phyloP scores from a whole-genome alignment of 2,888 invertebrate species.

The Diarsia brunnea region DNA sequence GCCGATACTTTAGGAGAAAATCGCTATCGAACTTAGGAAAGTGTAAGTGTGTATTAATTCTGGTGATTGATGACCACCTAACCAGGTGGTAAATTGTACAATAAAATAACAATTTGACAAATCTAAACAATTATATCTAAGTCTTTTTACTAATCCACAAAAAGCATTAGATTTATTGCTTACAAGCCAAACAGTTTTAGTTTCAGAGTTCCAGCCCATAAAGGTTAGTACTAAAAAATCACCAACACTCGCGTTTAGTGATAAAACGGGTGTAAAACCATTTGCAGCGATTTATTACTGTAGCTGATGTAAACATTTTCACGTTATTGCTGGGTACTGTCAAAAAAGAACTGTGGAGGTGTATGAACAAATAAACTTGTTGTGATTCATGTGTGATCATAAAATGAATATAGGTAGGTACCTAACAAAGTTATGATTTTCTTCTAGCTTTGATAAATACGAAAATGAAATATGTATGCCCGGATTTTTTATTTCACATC shows the following conservation, averaged over 20 bases:
- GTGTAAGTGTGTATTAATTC: too few relatives aligned
- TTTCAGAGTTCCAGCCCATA: conserved; percentile 43
- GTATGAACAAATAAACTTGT: conserved; percentile 6
- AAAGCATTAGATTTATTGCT: conserved; percentile 51
- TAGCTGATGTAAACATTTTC: conserved; percentile 54
- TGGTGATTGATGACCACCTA: too few relatives aligned
- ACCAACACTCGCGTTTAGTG: conserved; percentile 46
- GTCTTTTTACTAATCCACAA: conserved; percentile 23
- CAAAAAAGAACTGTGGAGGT: conserved; percentile 2
- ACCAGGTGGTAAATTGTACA: not conserved
- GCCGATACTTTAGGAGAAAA: too few relatives aligned
- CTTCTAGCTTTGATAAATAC: not conserved
- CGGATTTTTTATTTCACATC: not conserved
- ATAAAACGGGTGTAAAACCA: conserved; percentile 57
- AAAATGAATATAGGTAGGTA: not conserved
- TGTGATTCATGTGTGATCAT: not conserved
- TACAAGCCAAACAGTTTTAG: conserved; percentile 30
- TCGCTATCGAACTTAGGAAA: too few relatives aligned
- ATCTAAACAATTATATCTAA: conserved; percentile 4
- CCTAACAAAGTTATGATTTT: not conserved
- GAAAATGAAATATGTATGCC: not conserved
- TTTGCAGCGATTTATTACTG: conserved; percentile 51
- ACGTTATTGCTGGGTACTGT: conserved; percentile 26
- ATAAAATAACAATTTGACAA: conserved; percentile 28
- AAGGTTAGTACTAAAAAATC: conserved; percentile 51